Conservation (phyloP, 2,113 vertebrate species). For the Sturnus vulgaris region DNA sequence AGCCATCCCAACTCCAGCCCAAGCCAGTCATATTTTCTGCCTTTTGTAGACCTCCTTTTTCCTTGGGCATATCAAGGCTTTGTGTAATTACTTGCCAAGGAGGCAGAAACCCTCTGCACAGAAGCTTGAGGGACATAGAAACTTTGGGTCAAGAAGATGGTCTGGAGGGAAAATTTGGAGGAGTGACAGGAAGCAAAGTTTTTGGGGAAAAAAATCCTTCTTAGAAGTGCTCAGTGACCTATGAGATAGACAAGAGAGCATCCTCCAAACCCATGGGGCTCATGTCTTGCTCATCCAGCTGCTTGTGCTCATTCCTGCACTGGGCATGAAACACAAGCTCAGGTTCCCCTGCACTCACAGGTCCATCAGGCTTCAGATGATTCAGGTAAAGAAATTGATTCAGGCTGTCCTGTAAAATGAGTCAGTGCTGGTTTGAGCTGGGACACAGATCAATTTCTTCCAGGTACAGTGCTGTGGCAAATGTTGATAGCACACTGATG, state of each 20-base stretch:
- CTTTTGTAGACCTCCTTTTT: not conserved
- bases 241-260: not conserved
- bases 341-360: rapidly evolving
- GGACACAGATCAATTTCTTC: not conserved
- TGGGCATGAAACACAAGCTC: rapidly evolving
- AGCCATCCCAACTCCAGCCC: not conserved
- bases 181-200: not conserved
- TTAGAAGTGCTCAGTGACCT: not conserved
- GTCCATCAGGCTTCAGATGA: not conserved
- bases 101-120: not conserved
- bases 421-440: not conserved
- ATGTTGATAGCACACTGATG: not conserved
- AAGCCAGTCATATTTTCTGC: not conserved
- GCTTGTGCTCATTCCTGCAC: not conserved
- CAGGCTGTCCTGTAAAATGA: not conserved
- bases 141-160: not conserved
- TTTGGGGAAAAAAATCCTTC: not conserved
- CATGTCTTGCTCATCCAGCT: not conserved
- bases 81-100: not conserved
- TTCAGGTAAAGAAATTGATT: not conserved
- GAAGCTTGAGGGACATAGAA: not conserved
- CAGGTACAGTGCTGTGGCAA: not conserved
- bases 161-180: not conserved
- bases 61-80: not conserved
- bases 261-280: not conserved